Evolutionary conservation across 2,888 invertebrate species (phyloP).

Genomic region (Zygaena filipendulae): DNA sequence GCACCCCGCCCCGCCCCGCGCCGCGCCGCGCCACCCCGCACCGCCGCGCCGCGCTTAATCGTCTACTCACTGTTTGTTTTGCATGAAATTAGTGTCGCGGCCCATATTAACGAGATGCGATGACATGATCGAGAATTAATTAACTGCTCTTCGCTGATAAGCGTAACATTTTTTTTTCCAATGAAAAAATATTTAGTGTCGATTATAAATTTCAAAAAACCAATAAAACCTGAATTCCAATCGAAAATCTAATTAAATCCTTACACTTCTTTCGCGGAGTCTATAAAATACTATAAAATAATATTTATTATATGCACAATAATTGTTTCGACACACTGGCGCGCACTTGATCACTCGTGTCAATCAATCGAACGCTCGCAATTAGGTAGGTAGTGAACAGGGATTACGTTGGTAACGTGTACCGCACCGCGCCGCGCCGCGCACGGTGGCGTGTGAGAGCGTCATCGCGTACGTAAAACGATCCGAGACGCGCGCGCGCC

Average conservation of each 20-base stretch:
- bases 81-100: constrained; percentile 48
- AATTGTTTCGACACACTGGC: no score
- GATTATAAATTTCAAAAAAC: constrained; percentile 8
- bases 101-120: constrained; percentile 31
- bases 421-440: constrained; percentile 13
- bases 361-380: constrained; percentile 12
- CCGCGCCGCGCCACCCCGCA: constrained; percentile 23
- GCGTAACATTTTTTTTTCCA: no score
- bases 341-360: constrained; percentile 26
- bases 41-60: constrained; percentile 30
- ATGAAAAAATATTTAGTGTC: no score
- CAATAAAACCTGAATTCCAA: no score
- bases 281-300: constrained; percentile 7
- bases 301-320: constrained; percentile 22
- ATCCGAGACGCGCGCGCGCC: constrained; percentile 47
- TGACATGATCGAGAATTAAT: constrained; percentile 44
- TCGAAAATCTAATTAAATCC: no score
- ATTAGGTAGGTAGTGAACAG: no score
- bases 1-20: constrained; percentile 18
- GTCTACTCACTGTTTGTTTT: constrained; percentile 50
- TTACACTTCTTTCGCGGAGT: no score
- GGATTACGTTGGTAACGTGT: constrained; percentile 12
- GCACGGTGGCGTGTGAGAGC: constrained; percentile 18
- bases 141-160: constrained; percentile 25
- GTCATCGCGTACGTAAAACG: constrained; percentile 24